Evolutionary conservation across 2,888 invertebrate genomes (phyloP).

Genomic region (Hirtodrosophila cameraria): DNA sequence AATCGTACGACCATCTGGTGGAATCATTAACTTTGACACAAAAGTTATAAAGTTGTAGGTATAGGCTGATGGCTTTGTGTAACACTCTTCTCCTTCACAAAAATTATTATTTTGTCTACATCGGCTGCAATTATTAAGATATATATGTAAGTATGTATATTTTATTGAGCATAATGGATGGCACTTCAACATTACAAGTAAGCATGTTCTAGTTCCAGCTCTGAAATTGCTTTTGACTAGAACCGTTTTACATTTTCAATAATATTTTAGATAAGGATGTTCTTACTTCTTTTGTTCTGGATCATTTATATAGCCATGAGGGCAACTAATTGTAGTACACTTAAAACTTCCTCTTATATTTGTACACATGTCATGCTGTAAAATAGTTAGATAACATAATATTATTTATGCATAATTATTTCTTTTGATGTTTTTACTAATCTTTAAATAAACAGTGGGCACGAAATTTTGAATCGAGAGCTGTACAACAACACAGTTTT

Average conservation of each 20-base stretch:
- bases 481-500: too few relatives aligned
- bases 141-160: background rate
- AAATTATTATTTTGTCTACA: slow-evolving; percentile 89
- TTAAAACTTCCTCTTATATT: slow-evolving; percentile 95
- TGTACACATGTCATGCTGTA: slow-evolving; percentile 90
- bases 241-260: too few relatives aligned
- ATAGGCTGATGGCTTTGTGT: slow-evolving; percentile 92
- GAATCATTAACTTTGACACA: slow-evolving; percentile 91
- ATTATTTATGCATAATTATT: too few relatives aligned
- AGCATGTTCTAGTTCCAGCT: too few relatives aligned
- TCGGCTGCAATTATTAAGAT: slow-evolving; percentile 86
- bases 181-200: too few relatives aligned
- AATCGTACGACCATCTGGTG: slow-evolving; percentile 87
- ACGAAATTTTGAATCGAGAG: too few relatives aligned
- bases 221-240: too few relatives aligned
- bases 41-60: slow-evolving; percentile 97
- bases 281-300: slow-evolving; percentile 91
- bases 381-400: too few relatives aligned
- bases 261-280: background rate
- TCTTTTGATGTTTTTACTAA: too few relatives aligned
- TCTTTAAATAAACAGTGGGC: too few relatives aligned
- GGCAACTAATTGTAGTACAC: slow-evolving; percentile 94
- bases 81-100: slow-evolving; percentile 91
- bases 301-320: slow-evolving; percentile 92
- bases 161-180: too few relatives aligned